A percentile compares a stretch with the other conserved stretches of the same genome.
Conservation (phyloP, 2,797 vertebrate species). For the Poliocrania exsul region DNA sequence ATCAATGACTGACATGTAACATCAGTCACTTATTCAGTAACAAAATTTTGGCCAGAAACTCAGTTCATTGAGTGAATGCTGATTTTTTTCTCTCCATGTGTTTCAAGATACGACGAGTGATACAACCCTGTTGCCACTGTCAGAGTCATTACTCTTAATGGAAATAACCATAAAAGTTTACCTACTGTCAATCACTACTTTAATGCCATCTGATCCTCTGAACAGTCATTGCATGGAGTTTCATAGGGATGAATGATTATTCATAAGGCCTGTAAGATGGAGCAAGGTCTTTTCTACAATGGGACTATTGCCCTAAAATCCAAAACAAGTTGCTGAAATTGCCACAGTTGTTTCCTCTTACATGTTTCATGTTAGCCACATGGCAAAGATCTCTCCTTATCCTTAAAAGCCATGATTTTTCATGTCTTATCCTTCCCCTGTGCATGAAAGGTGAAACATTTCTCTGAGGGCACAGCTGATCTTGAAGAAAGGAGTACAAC, state of each 20-base stretch:
- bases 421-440: not conserved
- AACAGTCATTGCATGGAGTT: not conserved
- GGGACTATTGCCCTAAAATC: not conserved
- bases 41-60: not conserved
- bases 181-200: not conserved
- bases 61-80: not conserved
- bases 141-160: not conserved
- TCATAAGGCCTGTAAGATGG: not conserved
- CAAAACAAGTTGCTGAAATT: not conserved
- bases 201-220: not conserved
- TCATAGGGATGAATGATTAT: not conserved
- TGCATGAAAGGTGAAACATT: not conserved
- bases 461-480: not conserved
- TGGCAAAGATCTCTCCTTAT: not conserved
- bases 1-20: not conserved
- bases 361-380: fast-evolving
- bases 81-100: not conserved
- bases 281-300: not conserved
- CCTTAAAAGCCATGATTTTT: not conserved
- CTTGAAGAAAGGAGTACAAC: not conserved
- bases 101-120: not conserved
- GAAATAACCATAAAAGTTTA: not conserved
- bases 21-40: not conserved
- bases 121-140: not conserved
- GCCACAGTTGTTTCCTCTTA: not conserved